These are phyloP conservation scores for Xestobium rufovillosum DNA, from an alignment of 2,888 invertebrate species.

Conservation along the genomic window DNA sequence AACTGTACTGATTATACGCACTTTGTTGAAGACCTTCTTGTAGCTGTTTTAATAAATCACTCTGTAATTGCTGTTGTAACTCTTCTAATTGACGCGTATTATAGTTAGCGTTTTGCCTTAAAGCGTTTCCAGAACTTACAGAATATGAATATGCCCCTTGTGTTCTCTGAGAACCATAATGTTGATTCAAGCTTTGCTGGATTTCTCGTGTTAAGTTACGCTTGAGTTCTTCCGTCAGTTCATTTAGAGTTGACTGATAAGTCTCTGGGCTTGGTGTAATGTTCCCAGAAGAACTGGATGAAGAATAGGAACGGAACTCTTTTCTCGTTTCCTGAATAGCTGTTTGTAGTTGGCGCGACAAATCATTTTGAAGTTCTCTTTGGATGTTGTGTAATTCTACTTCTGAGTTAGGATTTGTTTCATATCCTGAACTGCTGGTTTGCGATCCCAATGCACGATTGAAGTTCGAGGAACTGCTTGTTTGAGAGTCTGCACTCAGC, in stretches of 20 bases:
- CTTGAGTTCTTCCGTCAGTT: conserved; percentile 36
- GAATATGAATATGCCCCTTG: conserved; percentile 26
- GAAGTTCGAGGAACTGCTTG: not conserved
- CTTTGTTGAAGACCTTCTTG: conserved; percentile 35
- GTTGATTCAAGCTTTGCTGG: conserved; percentile 26
- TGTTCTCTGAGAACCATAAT: conserved; percentile 24
- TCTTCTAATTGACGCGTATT: conserved; percentile 28
- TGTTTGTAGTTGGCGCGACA: conserved; percentile 34
- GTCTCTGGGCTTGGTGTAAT: conserved; percentile 23
- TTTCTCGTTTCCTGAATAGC: conserved; percentile 27
- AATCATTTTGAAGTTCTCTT: conserved; percentile 28
- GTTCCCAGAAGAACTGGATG: conserved; percentile 17
- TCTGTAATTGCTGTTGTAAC: conserved; percentile 34
- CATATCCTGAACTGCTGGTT: conserved; percentile 13
- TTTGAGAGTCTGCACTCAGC: not conserved
- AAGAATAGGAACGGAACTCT: conserved; percentile 14
- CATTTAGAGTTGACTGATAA: conserved; percentile 29
- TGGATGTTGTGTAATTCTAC: conserved; percentile 24
- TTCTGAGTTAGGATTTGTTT: conserved; percentile 1
- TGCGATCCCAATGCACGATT: no score
- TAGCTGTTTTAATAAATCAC: conserved; percentile 34
- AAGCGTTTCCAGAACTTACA: conserved; percentile 21
- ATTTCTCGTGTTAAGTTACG: conserved; percentile 36
- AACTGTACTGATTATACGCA: conserved; percentile 30
- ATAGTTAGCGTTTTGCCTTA: conserved; percentile 26